Evolutionary conservation across 2,888 invertebrate species (phyloP).

Genomic region (Eurytoma adleriae): DNA sequence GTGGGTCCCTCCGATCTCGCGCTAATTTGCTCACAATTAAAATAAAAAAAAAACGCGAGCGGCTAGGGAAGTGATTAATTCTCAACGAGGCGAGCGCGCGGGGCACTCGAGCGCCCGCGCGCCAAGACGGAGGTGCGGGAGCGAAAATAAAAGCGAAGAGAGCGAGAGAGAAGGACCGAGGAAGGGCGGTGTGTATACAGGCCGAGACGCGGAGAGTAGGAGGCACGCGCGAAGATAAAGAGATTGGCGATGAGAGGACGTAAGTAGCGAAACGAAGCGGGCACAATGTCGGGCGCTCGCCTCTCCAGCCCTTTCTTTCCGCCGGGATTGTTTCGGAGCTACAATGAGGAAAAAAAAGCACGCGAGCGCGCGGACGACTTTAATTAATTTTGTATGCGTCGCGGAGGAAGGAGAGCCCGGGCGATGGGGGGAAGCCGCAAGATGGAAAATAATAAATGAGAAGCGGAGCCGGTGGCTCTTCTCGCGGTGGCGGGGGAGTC

Average conservation of each 20-base stretch:
- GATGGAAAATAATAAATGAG: conserved; percentile 55
- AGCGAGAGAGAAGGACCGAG: neutral
- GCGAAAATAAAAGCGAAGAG: neutral
- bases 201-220: conserved; percentile 28
- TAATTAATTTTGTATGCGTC: conserved; percentile 74
- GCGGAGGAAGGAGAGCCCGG: conserved; percentile 54
- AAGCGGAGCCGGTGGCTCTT: conserved; percentile 39
- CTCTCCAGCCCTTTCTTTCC: conserved; percentile 25
- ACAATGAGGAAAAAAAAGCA: conserved; percentile 39
- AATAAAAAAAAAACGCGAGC: conserved; percentile 19
- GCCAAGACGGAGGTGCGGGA: neutral
- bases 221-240: conserved; percentile 2
- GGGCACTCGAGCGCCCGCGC: conserved; percentile 2
- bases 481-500: conserved; percentile 32
- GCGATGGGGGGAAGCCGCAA: conserved; percentile 4
- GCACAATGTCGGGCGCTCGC: conserved; percentile 10
- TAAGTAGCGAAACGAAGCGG: conserved; percentile 26
- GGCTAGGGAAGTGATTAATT: conserved; percentile 62
- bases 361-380: conserved; percentile 61
- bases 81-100: conserved; percentile 59
- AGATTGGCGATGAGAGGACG: conserved; percentile 28
- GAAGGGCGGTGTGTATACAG: neutral
- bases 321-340: conserved; percentile 24
- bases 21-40: conserved; percentile 64
- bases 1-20: neutral